Conservation (phyloP, 1,140 invertebrate species). For the Euura lappo region DNA sequence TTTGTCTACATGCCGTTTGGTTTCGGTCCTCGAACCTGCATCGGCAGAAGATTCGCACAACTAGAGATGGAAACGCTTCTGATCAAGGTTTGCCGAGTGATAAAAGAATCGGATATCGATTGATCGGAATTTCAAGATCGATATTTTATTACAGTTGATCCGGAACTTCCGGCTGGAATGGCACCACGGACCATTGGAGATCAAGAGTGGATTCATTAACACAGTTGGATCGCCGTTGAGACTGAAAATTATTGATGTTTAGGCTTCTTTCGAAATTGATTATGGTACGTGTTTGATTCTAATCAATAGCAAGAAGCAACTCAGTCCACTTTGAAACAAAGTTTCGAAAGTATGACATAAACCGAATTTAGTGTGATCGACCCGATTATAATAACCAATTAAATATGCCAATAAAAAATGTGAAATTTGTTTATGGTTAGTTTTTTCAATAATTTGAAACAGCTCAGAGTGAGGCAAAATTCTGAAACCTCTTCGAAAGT, state of each 20-base stretch:
- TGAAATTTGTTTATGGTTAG: no score
- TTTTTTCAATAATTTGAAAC: no score
- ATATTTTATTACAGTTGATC: constrained; percentile 40
- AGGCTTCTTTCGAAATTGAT: no score
- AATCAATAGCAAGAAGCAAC: no score
- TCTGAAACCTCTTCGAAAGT: no score
- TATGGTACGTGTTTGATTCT: no score
- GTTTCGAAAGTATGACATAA: no score
- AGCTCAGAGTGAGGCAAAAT: no score
- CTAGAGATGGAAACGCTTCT: constrained; percentile 56
- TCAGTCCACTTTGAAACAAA: no score
- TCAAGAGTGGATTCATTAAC: constrained; percentile 48
- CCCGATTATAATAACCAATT: no score
- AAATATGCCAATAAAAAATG: no score
- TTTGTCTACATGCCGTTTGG: constrained; percentile 72
- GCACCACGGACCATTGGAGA: constrained; percentile 43
- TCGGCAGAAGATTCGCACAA: constrained; percentile 56
- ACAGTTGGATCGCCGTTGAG: constrained; percentile 48
- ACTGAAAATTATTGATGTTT: constrained; percentile 47
- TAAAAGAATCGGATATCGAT: not conserved
- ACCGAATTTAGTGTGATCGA: no score
- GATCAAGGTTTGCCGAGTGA: constrained; percentile 40
- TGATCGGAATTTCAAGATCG: not conserved
- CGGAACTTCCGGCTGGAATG: constrained; percentile 52
- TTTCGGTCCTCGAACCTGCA: constrained; percentile 62